phyloP scores from a whole-genome alignment of 2,888 invertebrate species.

The Cephalotes varians region DNA sequence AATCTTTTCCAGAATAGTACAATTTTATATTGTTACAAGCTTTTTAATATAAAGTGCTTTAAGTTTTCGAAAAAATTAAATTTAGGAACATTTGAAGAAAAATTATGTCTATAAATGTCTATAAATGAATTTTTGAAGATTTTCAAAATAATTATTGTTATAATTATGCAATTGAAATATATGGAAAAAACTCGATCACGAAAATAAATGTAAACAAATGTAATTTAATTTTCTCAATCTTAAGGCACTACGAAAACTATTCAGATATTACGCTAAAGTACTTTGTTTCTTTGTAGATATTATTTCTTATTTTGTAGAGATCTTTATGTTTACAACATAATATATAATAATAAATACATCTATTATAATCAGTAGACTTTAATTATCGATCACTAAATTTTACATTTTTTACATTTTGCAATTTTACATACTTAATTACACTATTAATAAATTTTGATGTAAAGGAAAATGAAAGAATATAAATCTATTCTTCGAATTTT shows the following conservation, averaged over 20 bases:
- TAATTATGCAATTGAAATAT: neutral
- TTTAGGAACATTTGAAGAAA: neutral
- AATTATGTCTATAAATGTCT: neutral
- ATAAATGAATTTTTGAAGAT: neutral
- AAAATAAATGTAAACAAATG: neutral
- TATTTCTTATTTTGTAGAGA: too few relatives aligned
- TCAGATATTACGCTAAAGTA: neutral
- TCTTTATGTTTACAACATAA: conserved; percentile 74
- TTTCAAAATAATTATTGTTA: neutral
- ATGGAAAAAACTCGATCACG: neutral
- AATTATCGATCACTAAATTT: too few relatives aligned
- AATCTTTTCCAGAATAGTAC: neutral
- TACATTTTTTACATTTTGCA: conserved; percentile 18
- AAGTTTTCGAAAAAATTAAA: neutral
- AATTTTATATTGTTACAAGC: conserved; percentile 1
- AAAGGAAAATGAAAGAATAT: neutral
- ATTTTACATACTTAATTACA: conserved; percentile 65
- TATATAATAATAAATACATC: conserved; percentile 59
- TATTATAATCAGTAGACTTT: conserved; percentile 65
- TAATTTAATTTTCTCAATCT: conserved; percentile 8
- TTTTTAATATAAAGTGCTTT: neutral
- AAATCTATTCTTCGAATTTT: neutral
- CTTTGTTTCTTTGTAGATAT: conserved; percentile 55
- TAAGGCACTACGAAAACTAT: neutral
- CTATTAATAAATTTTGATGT: conserved; percentile 41